Evolutionary conservation across 1,140 invertebrate species (phyloP).

Genomic region (Diuraphis noxia): DNA sequence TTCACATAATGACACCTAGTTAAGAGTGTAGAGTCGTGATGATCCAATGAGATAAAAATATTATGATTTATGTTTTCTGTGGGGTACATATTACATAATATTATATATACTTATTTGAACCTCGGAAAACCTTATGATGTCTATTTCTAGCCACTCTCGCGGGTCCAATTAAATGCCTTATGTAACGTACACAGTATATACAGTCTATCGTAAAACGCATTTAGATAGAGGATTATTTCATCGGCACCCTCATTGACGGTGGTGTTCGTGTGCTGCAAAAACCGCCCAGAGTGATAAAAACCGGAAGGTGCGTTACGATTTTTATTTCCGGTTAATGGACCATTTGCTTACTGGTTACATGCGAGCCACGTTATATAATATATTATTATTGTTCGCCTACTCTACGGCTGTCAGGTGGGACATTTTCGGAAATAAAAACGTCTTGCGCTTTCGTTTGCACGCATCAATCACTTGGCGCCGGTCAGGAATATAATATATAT

Average conservation of each 20-base stretch:
- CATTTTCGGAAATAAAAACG: slow-evolving; percentile 48
- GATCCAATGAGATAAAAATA: not conserved
- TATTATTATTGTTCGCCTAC: not conserved
- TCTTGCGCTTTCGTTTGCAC: not conserved
- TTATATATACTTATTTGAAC: not conserved
- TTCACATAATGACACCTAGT: not conserved
- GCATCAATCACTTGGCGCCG: slow-evolving; percentile 37
- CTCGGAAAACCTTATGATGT: not conserved
- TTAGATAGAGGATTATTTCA: slow-evolving; percentile 25
- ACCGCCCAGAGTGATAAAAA: not conserved
- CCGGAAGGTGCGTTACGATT: slow-evolving; percentile 44
- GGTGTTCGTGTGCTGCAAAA: not conserved
- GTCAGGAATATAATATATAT: slow-evolving; percentile 16
- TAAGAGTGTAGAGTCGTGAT: not conserved
- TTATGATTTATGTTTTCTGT: not conserved
- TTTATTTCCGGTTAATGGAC: slow-evolving; percentile 42
- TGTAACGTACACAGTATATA: not conserved
- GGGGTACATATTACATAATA: not conserved
- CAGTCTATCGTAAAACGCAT: slow-evolving; percentile 16
- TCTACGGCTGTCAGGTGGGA: not conserved
- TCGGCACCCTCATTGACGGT: not conserved
- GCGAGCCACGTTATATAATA: not conserved
- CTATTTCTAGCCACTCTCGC: not conserved
- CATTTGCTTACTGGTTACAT: slow-evolving; percentile 1
- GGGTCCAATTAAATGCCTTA: slow-evolving; percentile 20